Conservation (phyloP, 1,140 invertebrate genomes). For the Drosophila parabipectinata region DNA sequence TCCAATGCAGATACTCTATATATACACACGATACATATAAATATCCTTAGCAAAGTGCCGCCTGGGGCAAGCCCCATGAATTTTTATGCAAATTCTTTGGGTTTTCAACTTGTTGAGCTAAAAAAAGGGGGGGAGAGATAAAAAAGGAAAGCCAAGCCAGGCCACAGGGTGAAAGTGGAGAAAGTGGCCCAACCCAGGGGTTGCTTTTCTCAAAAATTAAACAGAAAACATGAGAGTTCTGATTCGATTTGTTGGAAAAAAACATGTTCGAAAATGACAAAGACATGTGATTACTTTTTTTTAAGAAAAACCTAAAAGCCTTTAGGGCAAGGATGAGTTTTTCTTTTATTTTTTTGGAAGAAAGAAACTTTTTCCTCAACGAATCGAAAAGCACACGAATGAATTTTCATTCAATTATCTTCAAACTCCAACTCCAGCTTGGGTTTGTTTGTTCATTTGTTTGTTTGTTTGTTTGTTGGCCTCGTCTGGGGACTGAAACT, state of each 20-base stretch:
- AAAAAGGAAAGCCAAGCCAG: constrained; percentile 17
- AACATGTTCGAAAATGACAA: constrained; percentile 55
- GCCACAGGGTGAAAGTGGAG: constrained; percentile 3
- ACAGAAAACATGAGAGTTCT: constrained; percentile 45
- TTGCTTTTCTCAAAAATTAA: constrained; percentile 65
- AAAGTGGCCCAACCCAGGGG: constrained; percentile 1
- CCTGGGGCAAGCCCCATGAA: constrained; percentile 44
- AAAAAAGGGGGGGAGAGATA: not conserved
- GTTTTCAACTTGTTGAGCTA: constrained; percentile 46
- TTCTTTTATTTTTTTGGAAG: constrained; percentile 7
- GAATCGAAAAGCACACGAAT: constrained; percentile 81
- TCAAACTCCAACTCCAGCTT: constrained; percentile 18
- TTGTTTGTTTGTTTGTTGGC: constrained; percentile 59
- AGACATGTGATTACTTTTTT: constrained; percentile 74
- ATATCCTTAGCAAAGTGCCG: constrained; percentile 11
- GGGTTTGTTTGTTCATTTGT: constrained; percentile 48
- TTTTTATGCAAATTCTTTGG: constrained; percentile 78
- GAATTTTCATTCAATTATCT: constrained; percentile 82
- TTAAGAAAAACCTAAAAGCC: constrained; percentile 6
- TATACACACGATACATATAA: constrained; percentile 1
- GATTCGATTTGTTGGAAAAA: constrained; percentile 64
- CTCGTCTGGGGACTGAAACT: constrained; percentile 74
- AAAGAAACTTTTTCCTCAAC: constrained; percentile 10
- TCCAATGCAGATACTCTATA: constrained; percentile 10
- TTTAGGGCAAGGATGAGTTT: constrained; percentile 27